These are phyloP conservation scores for Hypolimnas misippus DNA, from an alignment of 2,888 invertebrate genomes.

Conservation along the genomic window DNA sequence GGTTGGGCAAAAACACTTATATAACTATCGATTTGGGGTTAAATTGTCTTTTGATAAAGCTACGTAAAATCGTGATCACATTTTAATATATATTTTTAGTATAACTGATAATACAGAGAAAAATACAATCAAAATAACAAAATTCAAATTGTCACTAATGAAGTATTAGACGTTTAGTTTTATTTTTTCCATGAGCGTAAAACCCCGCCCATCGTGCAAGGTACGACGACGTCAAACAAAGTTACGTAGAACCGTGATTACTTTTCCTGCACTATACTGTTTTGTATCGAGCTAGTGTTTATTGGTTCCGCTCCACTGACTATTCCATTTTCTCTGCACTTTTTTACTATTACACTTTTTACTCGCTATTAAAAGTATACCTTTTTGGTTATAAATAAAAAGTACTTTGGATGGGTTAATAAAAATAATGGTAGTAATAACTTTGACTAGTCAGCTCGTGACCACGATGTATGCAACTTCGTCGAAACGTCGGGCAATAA, in stretches of 20 bases:
- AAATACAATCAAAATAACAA: too few relatives aligned
- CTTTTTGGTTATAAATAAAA: constrained; percentile 22
- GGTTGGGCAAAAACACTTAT: too few relatives aligned
- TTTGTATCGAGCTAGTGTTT: constrained; percentile 46
- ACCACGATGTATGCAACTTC: too few relatives aligned
- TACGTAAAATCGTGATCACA: too few relatives aligned
- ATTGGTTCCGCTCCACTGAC: constrained; percentile 52
- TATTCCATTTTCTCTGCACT: constrained; percentile 41
- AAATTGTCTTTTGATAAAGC: too few relatives aligned
- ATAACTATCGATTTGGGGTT: too few relatives aligned
- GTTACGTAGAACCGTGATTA: constrained; percentile 61
- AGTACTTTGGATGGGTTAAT: constrained; percentile 9
- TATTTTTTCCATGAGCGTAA: neutral
- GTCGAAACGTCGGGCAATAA: too few relatives aligned
- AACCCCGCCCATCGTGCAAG: constrained; percentile 42
- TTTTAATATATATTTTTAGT: too few relatives aligned
- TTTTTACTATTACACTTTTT: constrained; percentile 29
- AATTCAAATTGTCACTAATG: neutral
- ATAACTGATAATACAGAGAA: too few relatives aligned
- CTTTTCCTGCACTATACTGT: constrained; percentile 60
- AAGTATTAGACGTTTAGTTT: neutral
- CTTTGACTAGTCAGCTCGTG: too few relatives aligned
- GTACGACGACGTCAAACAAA: constrained; percentile 56
- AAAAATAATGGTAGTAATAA: neutral
- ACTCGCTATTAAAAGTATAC: constrained; percentile 11